A percentile compares a stretch with the other conserved stretches of the same genome.
Evolutionary conservation across 2,113 vertebrate species (phyloP).

Genomic region (Pipra filicauda): DNA sequence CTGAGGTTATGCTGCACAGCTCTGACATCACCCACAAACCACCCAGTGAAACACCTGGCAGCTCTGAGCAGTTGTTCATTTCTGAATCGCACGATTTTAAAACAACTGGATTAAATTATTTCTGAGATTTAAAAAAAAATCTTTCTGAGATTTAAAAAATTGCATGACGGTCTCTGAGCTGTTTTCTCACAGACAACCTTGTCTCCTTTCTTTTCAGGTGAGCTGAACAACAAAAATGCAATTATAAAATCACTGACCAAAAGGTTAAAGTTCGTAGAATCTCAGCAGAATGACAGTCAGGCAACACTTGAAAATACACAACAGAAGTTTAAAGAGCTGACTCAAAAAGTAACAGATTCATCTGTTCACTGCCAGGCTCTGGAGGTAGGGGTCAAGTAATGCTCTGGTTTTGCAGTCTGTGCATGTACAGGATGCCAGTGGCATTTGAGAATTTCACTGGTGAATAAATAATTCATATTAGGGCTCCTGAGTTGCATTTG

Average conservation of each 20-base stretch:
- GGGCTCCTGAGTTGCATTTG: not conserved
- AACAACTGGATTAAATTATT: not conserved
- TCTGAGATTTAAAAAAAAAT: not conserved
- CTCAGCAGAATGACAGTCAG: constrained; percentile 61
- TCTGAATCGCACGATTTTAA: not conserved
- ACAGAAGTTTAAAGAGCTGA: constrained; percentile 68
- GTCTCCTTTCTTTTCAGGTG: constrained; percentile 58
- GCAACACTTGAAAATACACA: constrained; percentile 60
- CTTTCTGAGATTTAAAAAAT: not conserved
- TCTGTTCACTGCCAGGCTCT: constrained; percentile 66
- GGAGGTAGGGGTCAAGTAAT: constrained; percentile 62
- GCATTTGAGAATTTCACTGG: not conserved
- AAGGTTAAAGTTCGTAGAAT: constrained; percentile 67
- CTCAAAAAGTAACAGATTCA: constrained; percentile 61
- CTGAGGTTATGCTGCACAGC: not conserved
- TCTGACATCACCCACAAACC: not conserved
- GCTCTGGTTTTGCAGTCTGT: not conserved
- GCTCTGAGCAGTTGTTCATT: not conserved
- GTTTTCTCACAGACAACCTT: not conserved
- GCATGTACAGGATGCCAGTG: not conserved
- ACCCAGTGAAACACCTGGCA: not conserved
- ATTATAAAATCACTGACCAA: constrained; percentile 69
- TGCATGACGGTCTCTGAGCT: not conserved
- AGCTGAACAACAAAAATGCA: constrained; percentile 74
- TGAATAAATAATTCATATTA: not conserved